Percentiles rank a stretch among this genome's conserved stretches.
phyloP scores from a whole-genome alignment of 2,797 vertebrate species.

The Muscicapa comitata region DNA sequence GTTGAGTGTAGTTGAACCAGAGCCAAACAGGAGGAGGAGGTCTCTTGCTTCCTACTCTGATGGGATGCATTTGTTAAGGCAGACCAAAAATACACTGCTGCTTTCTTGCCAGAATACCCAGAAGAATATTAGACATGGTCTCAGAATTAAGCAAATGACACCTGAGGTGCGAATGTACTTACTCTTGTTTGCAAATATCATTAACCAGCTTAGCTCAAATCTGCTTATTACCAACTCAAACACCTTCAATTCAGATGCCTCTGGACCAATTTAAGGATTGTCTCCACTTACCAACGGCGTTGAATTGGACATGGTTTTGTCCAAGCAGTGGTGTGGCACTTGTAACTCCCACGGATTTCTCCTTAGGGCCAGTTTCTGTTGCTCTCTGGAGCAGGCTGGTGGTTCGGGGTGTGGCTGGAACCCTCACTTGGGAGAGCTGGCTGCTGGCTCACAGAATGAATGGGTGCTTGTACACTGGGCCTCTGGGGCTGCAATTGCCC shows the following conservation, averaged over 20 bases:
- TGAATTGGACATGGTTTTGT: background rate
- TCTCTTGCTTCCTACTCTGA: background rate
- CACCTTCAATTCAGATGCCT: background rate
- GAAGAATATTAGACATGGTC: background rate
- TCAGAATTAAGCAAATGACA: background rate
- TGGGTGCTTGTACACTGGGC: rapidly evolving
- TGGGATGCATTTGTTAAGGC: background rate
- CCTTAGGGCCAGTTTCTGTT: background rate
- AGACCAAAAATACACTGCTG: background rate
- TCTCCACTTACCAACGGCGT: background rate
- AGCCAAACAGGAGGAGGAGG: background rate
- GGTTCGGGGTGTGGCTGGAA: rapidly evolving
- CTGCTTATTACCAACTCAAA: background rate
- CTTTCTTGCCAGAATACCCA: background rate
- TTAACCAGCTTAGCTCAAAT: background rate
- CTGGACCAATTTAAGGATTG: background rate
- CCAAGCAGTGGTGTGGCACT: background rate
- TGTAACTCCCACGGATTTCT: background rate
- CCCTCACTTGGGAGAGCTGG: rapidly evolving
- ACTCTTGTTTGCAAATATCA: background rate
- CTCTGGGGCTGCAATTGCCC: background rate
- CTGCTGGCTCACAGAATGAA: background rate
- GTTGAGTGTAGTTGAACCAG: background rate
- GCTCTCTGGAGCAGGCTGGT: background rate
- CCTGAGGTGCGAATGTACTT: background rate